A percentile compares a stretch with the other conserved stretches of the same genome.
Conservation (phyloP, 2,888 invertebrate species). For the Embidobia sp. region DNA sequence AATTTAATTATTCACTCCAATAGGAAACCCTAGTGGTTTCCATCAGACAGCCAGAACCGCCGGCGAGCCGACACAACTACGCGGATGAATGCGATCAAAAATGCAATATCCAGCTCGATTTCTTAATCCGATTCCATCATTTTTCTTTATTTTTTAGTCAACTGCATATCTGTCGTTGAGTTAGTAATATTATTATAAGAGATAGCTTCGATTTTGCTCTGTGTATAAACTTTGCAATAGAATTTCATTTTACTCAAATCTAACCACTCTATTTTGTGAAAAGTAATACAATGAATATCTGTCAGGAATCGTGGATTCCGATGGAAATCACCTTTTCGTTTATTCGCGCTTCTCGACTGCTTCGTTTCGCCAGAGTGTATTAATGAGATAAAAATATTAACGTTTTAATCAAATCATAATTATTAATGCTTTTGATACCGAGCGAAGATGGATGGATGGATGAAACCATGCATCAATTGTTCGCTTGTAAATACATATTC, state of each 20-base stretch:
- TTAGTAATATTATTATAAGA: constrained; percentile 28
- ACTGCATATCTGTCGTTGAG: constrained; percentile 29
- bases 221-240: constrained; percentile 13
- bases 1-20: constrained; percentile 82
- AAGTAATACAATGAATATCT: constrained; percentile 21
- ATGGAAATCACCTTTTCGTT: constrained; percentile 2
- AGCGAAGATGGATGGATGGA: constrained; percentile 19
- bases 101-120: constrained; percentile 80
- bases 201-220: constrained; percentile 3
- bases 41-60: constrained; percentile 66
- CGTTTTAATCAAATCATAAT: constrained; percentile 13
- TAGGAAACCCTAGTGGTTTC: constrained; percentile 76
- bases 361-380: not conserved
- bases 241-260: constrained; percentile 26
- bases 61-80: constrained; percentile 54
- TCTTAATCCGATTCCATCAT: constrained; percentile 79
- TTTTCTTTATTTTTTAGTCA: constrained; percentile 55
- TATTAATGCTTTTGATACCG: constrained; percentile 21
- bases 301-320: constrained; percentile 1
- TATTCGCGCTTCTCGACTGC: not conserved
- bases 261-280: constrained; percentile 3
- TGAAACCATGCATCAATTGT: constrained; percentile 23
- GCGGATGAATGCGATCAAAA: constrained; percentile 76
- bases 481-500: constrained; percentile 22
- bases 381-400: not conserved